phyloP scores from a whole-genome alignment of 2,113 vertebrate species.

The cattle (Bos taurus) region ARS-UCD2.0 NC_037336.1:99113001-99113500 shows the following conservation, averaged over 20 bases:
- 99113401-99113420: neutral
- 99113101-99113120: neutral
- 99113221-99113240: neutral
- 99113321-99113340: neutral
- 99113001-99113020: too few species aligned
- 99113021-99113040: neutral
- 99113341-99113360: rapidly evolving
- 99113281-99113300: neutral
- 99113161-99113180: neutral
- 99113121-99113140: neutral
- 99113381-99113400: neutral
- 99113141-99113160: neutral
- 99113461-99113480: neutral
- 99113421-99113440: neutral
- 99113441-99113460: neutral
- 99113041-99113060: neutral
- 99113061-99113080: neutral
- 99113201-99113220: neutral
- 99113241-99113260: neutral
- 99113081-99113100: neutral
- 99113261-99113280: neutral
- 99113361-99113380: neutral
- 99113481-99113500: neutral
- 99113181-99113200: neutral
- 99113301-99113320: neutral